Evolutionary conservation across 2,797 vertebrate genomes (phyloP), one percentile per base, ranked within the genome.

Genomic region (Dryobates pubescens): DNA sequence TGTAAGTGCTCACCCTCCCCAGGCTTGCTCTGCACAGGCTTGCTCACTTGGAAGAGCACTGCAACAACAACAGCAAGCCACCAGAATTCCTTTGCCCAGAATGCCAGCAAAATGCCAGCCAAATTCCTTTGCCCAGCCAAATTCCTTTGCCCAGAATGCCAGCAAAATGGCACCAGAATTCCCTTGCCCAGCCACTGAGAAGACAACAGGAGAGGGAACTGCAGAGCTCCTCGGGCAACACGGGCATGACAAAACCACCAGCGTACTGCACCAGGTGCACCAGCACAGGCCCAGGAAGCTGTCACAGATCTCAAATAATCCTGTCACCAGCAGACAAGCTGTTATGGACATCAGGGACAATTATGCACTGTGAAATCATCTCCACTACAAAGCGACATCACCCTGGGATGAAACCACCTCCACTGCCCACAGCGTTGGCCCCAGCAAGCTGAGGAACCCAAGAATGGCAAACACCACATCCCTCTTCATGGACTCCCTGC

Each of bases 1-100:
- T 53, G 1, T 2, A 4, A 61, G 45, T 7, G 7, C 45, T 73
- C 76, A 6, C 17, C 71, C 69, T 45, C 30, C 10, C 13, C 1
- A 0, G 14, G 64, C 14, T 19, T 1, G 73, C 57, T 43, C 78
- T 2, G 0, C 5, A 3, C 3, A 6, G 61, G 73, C 32, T 22
- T 53, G 70, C 70, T 83, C 88, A 4, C 70, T 11, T 32, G 88
- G 82, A 62, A 64, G 70, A 77, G 24, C 0, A 14, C 26, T 20
- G 26, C 36, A 19, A 49, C 27, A 24, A 29, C 43, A 19, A 47
- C 29, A 18, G 23, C 67, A 34, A 1, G n/a, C 73, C 26, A 18
- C 72, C 3, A 0, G 4, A 5, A 23, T 38, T 56, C 75, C 84
- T 56, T 4, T 29, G 32, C 54, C 53, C 23, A 51, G 23, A 51